Evolutionary conservation across 2,888 invertebrate species (phyloP), one percentile per base, ranked within the genome.

Genomic region (Aphrophora alni): DNA sequence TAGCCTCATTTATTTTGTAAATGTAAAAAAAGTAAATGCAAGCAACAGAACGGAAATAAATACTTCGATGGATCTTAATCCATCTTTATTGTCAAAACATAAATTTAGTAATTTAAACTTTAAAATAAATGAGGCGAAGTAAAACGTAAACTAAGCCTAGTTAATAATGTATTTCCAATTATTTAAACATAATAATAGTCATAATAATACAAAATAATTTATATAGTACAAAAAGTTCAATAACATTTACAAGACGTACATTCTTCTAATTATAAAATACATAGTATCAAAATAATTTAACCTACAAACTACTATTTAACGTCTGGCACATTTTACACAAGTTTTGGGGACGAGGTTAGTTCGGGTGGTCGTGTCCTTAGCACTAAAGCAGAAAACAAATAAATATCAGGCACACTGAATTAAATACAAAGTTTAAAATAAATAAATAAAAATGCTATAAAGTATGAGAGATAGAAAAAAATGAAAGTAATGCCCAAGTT

Each of bases 121-220:
- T 14, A 44, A 71, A 77, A 28, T 70, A 78, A 51, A 59, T 71
- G 51, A 73, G 28, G 72, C 38, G 26, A 72, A 38, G 70, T 72
- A 78, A 28, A 26, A 71, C 44, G 28, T 70, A 73, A 72, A 73
- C 59, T 8, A n/a, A 71, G 3, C 21, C 38, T 71, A 51, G 38
- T 71, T 51, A 78, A 26, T 71, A 77, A 70, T 77, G 51, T 78
- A 78, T 78, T 72, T 78, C 26, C 77, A 78, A 70, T 71, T 70
- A 73, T 81, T 69, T 75, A 28, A 78, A 81, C 77, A 78, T 78
- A 81, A 77, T 81, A 81, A 78, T 75, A 28, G 75, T 78, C 77
- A 78, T 78, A 81, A 77, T 81, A 81, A 78, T 81, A 81, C 77
- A 81, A 81, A 81, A 81, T 81, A 81, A 81, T 78, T 81, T 81